phyloP scores from a whole-genome alignment of 53 echinoderm and acorn worm species.

The Echinometra lucunter region DNA sequence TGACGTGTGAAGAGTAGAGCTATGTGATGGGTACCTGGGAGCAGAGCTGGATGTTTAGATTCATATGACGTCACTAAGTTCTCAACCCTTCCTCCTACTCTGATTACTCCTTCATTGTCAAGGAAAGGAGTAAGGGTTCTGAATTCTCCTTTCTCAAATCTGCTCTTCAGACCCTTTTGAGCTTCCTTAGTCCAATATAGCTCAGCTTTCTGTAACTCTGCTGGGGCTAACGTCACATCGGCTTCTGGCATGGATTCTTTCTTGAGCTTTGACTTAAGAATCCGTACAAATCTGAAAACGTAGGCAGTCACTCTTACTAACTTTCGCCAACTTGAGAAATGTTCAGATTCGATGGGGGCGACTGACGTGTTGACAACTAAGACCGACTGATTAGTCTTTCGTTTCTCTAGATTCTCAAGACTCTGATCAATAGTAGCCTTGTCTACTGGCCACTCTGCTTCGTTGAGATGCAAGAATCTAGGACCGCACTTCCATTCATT shows the following conservation, averaged over 20 bases:
- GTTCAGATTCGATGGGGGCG: conserved; percentile 57
- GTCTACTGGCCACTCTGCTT: conserved; percentile 73
- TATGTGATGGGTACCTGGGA: conserved; percentile 73
- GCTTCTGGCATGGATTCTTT: conserved; percentile 3
- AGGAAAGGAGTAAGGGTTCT: conserved; percentile 76
- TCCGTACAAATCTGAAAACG: conserved; percentile 68
- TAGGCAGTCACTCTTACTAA: conserved; percentile 78
- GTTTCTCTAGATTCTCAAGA: conserved; percentile 8
- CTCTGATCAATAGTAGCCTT: background rate
- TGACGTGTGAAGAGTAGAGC: conserved; percentile 72
- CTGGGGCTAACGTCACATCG: conserved; percentile 29
- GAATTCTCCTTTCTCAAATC: conserved; percentile 72
- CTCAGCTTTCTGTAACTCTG: conserved; percentile 68
- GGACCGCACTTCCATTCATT: conserved; percentile 72
- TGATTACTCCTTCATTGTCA: conserved; percentile 65
- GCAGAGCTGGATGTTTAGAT: conserved; percentile 70
- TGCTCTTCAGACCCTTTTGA: conserved; percentile 49
- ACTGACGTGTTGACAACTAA: background rate
- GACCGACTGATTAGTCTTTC: conserved; percentile 27
- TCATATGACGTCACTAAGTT: conserved; percentile 72
- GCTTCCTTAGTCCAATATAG: conserved; percentile 67
- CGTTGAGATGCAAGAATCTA: conserved; percentile 59
- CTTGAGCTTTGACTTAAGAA: conserved; percentile 46
- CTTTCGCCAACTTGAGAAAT: conserved; percentile 74
- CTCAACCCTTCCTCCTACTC: conserved; percentile 78